A percentile compares a stretch with the other conserved stretches of the same genome.
These are phyloP conservation scores for Ammodytes dubius DNA, from an alignment of 2,113 vertebrate species.

Conservation along the genomic window DNA sequence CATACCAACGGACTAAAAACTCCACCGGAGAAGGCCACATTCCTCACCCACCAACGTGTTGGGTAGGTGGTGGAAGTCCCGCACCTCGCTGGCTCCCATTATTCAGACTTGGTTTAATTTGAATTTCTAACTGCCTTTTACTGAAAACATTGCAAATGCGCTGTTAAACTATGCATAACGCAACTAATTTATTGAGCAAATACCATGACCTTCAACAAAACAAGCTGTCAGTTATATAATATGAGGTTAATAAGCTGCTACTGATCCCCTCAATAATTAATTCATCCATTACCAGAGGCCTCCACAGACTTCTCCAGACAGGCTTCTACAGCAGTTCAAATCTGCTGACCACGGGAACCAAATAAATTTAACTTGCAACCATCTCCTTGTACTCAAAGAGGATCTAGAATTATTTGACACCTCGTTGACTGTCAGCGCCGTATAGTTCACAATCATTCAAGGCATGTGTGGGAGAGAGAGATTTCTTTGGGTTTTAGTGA, in stretches of 20 bases:
- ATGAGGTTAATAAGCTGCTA: constrained; percentile 14
- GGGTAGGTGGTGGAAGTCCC: constrained; percentile 11
- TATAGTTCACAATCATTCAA: constrained; percentile 50
- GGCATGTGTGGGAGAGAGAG: constrained; percentile 15
- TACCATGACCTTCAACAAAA: neutral
- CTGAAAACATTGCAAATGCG: neutral
- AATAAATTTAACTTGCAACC: constrained; percentile 2
- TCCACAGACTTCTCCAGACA: neutral
- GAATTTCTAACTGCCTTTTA: neutral
- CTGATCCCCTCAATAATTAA: constrained; percentile 21
- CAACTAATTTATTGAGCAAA: neutral
- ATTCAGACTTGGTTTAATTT: constrained; percentile 12
- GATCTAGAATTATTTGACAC: constrained; percentile 42
- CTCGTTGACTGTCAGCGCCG: neutral
- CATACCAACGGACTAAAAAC: constrained; percentile 61
- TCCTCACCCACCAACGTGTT: constrained; percentile 52
- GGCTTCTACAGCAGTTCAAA: constrained; percentile 17
- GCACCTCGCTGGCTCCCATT: neutral
- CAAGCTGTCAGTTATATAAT: neutral
- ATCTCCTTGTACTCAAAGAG: constrained; percentile 2
- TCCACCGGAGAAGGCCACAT: constrained; percentile 58
- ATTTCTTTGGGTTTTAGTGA: neutral
- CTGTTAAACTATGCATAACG: neutral
- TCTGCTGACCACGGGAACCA: constrained; percentile 11
- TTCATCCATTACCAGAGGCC: constrained; percentile 21